Conservation (phyloP, 2,113 vertebrate genomes). For the Chaenocephalus aceratus region DNA sequence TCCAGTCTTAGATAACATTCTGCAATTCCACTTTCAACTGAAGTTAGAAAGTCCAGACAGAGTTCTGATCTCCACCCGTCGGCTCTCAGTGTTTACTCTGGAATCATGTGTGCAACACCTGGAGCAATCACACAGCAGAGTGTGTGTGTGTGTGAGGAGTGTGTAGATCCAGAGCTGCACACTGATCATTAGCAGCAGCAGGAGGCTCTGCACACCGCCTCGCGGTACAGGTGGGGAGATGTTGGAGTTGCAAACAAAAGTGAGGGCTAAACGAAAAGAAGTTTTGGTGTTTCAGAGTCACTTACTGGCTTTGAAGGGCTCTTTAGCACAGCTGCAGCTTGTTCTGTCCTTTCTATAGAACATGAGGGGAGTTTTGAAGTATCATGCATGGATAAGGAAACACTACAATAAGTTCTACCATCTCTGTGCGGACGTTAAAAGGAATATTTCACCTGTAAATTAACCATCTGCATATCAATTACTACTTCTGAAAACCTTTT, state of each 20-base stretch:
- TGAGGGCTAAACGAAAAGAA: constrained; percentile 40
- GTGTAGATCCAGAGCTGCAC: constrained; percentile 19
- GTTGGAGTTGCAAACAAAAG: constrained; percentile 18
- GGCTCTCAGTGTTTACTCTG: constrained; percentile 16
- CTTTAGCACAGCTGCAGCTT: constrained; percentile 52
- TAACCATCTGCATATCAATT: too few species aligned
- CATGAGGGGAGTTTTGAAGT: background rate
- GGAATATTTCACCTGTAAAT: too few species aligned
- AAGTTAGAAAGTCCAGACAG: constrained; percentile 8
- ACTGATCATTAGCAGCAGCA: constrained; percentile 53
- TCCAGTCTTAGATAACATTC: background rate
- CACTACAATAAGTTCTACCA: background rate
- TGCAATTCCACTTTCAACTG: constrained; percentile 4
- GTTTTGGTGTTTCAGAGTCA: constrained; percentile 20
- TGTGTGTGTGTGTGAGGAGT: constrained; percentile 8
- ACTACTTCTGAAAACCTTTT: too few species aligned
- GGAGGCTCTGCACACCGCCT: constrained; percentile 18
- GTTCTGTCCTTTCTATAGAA: constrained; percentile 5
- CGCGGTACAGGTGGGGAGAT: constrained; percentile 11
- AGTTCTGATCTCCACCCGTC: background rate
- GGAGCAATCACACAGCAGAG: constrained; percentile 42
- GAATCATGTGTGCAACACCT: constrained; percentile 45
- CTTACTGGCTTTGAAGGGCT: constrained; percentile 9
- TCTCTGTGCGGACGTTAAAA: background rate
- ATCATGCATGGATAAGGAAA: background rate